Evolutionary conservation across 2,113 vertebrate species (phyloP).

Genomic region (Oostethus manadensis): DNA sequence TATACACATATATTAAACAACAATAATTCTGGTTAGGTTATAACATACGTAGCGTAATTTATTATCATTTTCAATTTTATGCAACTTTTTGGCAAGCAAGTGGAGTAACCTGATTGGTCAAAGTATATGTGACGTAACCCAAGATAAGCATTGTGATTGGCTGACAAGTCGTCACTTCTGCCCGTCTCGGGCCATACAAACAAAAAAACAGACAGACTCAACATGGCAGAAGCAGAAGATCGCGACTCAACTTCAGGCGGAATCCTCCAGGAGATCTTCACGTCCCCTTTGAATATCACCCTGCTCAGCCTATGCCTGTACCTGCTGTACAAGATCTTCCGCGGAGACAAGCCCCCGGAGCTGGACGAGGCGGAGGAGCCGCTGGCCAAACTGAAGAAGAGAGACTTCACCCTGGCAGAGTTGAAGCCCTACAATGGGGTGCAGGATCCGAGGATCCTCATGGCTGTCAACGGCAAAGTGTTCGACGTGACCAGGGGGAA

Average conservation of each 20-base stretch:
- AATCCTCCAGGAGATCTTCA: conserved; percentile 84
- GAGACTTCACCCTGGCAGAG: conserved; percentile 83
- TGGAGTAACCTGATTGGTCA: conserved; percentile 23
- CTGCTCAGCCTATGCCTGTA: conserved; percentile 87
- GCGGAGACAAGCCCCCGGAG: conserved; percentile 77
- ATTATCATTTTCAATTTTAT: neutral
- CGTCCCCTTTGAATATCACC: conserved; percentile 87
- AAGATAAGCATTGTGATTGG: conserved; percentile 32
- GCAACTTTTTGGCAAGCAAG: neutral
- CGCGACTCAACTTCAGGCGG: conserved; percentile 72
- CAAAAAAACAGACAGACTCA: conserved; percentile 26
- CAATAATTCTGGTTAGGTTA: no score
- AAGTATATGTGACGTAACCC: neutral
- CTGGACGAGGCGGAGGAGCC: conserved; percentile 62
- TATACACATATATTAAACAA: no score
- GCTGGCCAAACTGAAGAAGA: conserved; percentile 80
- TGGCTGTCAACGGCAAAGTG: conserved; percentile 90
- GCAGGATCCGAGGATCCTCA: conserved; percentile 82
- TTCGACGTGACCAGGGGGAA: conserved; percentile 90
- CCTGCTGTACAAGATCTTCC: conserved; percentile 87
- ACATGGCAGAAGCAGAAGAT: conserved; percentile 70
- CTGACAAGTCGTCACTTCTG: neutral
- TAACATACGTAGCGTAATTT: neutral
- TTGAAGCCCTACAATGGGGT: conserved; percentile 81
- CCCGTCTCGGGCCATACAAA: neutral